Evolutionary conservation across 2,888 invertebrate species (phyloP).

Genomic region (Dryobotodes eremita): DNA sequence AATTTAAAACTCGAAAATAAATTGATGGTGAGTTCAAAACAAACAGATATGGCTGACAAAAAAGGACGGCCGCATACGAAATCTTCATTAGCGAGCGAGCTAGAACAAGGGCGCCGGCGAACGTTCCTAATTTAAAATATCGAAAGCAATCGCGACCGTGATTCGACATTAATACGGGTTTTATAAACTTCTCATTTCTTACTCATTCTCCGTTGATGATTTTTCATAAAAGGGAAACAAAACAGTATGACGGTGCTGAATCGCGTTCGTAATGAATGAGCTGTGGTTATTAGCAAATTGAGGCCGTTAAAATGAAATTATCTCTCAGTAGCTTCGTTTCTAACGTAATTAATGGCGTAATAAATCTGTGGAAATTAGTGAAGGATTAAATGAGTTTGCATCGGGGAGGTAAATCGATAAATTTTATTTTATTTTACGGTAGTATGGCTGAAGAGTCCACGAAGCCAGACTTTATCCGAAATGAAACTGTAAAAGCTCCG

Average conservation of each 20-base stretch:
- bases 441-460: constrained; percentile 1
- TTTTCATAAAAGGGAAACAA: constrained; percentile 83
- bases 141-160: constrained; percentile 84
- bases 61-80: constrained; percentile 87
- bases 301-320: constrained; percentile 85
- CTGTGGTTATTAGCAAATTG: constrained; percentile 84
- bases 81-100: constrained; percentile 86
- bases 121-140: constrained; percentile 79
- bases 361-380: constrained; percentile 83
- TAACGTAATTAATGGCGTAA: constrained; percentile 78
- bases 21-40: constrained; percentile 90
- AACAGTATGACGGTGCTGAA: constrained; percentile 83
- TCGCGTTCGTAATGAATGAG: constrained; percentile 82
- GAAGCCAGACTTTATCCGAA: neutral
- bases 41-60: constrained; percentile 90
- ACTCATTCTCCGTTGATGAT: constrained; percentile 83
- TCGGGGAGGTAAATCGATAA: constrained; percentile 45
- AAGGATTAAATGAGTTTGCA: constrained; percentile 75
- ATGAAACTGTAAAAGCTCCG: neutral
- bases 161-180: constrained; percentile 82
- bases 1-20: constrained; percentile 89
- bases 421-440: constrained; percentile 48
- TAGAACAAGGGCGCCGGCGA: constrained; percentile 82
- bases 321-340: constrained; percentile 76
- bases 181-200: constrained; percentile 82